These are phyloP conservation scores for Lampropteryx suffumata DNA, from an alignment of 2,888 invertebrate species.

Conservation along the genomic window DNA sequence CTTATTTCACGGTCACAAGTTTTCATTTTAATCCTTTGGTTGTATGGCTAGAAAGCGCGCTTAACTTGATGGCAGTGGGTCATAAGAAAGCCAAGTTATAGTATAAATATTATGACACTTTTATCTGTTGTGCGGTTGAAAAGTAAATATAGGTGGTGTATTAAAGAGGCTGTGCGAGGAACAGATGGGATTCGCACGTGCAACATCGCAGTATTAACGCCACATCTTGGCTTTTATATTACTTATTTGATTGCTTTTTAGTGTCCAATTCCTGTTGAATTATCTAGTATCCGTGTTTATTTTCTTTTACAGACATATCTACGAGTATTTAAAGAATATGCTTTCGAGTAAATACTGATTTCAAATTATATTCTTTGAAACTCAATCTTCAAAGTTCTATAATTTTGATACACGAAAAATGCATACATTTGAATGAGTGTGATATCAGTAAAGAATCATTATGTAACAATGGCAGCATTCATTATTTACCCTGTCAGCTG, in stretches of 20 bases:
- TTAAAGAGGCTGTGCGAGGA: constrained; percentile 45
- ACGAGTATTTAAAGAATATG: no score
- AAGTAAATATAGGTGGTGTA: constrained; percentile 66
- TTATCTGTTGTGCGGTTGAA: constrained; percentile 73
- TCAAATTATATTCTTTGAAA: no score
- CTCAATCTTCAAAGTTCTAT: no score
- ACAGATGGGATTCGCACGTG: constrained; percentile 56
- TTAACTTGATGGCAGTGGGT: constrained; percentile 72
- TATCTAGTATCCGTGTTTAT: constrained; percentile 4
- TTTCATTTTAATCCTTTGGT: constrained; percentile 47
- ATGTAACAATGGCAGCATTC: constrained; percentile 51
- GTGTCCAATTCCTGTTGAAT: constrained; percentile 49
- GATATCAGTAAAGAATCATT: constrained; percentile 34
- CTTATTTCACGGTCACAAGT: constrained; percentile 55
- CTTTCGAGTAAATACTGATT: no score
- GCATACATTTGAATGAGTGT: constrained; percentile 51
- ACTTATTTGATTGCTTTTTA: constrained; percentile 55
- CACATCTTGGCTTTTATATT: constrained; percentile 49
- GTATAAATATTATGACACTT: constrained; percentile 81
- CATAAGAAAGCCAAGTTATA: constrained; percentile 78
- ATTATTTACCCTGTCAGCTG: constrained; percentile 45
- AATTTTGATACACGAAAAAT: constrained; percentile 58
- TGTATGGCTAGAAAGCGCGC: constrained; percentile 60
- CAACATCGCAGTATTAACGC: constrained; percentile 42
- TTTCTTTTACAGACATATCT: no score